Percentiles rank a stretch among this genome's conserved stretches.
Conservation (phyloP, 1,140 invertebrate genomes). For the Gonioctena quinquepunctata region DNA sequence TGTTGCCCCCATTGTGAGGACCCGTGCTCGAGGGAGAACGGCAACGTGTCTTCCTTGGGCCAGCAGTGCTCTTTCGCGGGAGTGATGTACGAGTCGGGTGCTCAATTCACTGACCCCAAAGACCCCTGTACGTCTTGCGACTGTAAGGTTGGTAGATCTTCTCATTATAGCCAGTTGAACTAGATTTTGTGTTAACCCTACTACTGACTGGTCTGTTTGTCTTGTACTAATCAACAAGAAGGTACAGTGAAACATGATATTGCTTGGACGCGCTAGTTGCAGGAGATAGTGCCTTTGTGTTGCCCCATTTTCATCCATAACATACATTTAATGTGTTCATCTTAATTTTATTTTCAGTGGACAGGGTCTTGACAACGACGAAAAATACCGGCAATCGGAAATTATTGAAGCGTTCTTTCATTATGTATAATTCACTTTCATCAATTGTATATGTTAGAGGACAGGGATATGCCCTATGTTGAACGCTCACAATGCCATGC, state of each 20-base stretch:
- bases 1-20: conserved; percentile 76
- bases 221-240: conserved; percentile 30
- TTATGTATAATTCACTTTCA: too few species aligned
- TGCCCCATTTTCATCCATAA: conserved; percentile 20
- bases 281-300: conserved; percentile 31
- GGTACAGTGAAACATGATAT: conserved; percentile 33
- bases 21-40: conserved; percentile 55
- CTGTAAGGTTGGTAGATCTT: conserved; percentile 66
- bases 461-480: too few species aligned
- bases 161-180: neutral
- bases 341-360: neutral
- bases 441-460: too few species aligned
- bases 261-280: conserved; percentile 30
- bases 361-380: conserved; percentile 13
- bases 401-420: too few species aligned
- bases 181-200: conserved; percentile 1
- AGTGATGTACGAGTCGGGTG: conserved; percentile 64
- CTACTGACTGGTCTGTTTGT: conserved; percentile 18
- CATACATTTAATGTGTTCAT: neutral
- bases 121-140: conserved; percentile 76
- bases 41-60: conserved; percentile 34
- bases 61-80: conserved; percentile 65
- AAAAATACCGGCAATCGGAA: too few species aligned
- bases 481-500: too few species aligned
- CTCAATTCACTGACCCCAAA: conserved; percentile 62